phyloP scores from a whole-genome alignment of 2,797 vertebrate genomes.

The Enteromius mattozi region DNA sequence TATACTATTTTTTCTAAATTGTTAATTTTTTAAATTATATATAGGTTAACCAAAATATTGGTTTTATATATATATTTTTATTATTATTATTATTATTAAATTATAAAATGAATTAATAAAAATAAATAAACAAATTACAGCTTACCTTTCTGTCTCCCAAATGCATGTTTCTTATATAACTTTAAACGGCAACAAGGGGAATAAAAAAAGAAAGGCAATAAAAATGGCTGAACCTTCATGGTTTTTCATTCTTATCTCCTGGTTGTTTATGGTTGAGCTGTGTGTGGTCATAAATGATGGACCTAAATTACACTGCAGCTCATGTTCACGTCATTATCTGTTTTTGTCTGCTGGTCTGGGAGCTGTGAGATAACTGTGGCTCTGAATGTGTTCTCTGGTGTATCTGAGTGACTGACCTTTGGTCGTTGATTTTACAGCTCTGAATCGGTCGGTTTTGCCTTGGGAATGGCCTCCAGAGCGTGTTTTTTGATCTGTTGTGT shows the following conservation, averaged over 20 bases:
- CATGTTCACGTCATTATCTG: slow-evolving; percentile 1
- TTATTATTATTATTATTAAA: background rate
- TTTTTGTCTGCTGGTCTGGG: background rate
- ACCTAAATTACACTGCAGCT: slow-evolving; percentile 9
- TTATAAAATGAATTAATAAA: background rate
- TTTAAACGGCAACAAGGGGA: background rate
- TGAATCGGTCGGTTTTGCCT: background rate
- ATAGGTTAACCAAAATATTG: too few species aligned
- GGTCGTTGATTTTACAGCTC: background rate
- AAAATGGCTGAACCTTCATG: background rate
- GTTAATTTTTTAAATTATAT: too few species aligned
- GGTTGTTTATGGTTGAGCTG: slow-evolving; percentile 12
- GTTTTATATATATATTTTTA: background rate
- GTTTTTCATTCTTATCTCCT: slow-evolving; percentile 8
- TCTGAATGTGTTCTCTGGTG: background rate
- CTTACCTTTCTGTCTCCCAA: background rate
- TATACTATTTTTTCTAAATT: too few species aligned
- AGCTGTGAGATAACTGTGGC: slow-evolving; percentile 14
- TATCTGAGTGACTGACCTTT: slow-evolving; percentile 24
- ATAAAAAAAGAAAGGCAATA: background rate
- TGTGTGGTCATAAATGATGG: slow-evolving; percentile 21
- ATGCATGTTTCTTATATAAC: background rate
- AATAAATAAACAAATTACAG: background rate
- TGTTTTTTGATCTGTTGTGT: background rate
- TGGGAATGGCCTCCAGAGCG: background rate